Base-by-base conservation (phyloP, 2,113 vertebrate species). In the Micromys minutus region DNA sequence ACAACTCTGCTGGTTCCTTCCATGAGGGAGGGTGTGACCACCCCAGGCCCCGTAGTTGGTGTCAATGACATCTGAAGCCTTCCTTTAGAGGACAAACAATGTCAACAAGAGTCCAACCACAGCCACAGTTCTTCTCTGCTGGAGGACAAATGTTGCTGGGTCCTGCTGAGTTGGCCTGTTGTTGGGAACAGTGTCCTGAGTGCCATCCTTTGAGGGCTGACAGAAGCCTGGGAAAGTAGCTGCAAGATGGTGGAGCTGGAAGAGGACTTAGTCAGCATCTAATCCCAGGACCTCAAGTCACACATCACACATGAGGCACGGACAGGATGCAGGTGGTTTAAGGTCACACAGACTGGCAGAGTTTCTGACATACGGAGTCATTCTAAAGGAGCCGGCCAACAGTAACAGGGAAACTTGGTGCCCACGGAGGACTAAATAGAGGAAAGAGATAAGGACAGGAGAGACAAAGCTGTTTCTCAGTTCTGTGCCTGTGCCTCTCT, bases 51-150 rank as follows among this genome's bases (percentile, higher is more conserved):
- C 7, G 76, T 61, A 86, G 76, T 36, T 47, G 77, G n/a, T 93
- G 87, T 93, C 89, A 71, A 42, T 81, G 87, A 86, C 88, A 69
- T 75, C 65, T 1, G 75, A 92, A 59, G 67, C 26, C 31, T 85
- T 94, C 7, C 7, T 50, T 92, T 76, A 16, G 76, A 86, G 87
- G 94, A 96, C 95, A 95, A 93, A 95, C 55, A 63, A 77, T 1
- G 4, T 59, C 94, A 77, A 45, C 85, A 83, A 61, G 87, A 90
- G 86, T 92, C 90, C 87, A 87, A 7, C 75, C 52, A 74, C 0
- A 15, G 55, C 29, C 76, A 81, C 52, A n/a, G 63, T 95, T 87
- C 65, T 88, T 97, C 88, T 74, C 87, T 67, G 42, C 55, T 1
- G 61, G 67, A 87, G 90, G 55, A 90, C 47, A 84, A 77, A 92